Percentiles rank a stretch among this genome's conserved stretches.
phyloP scores from a whole-genome alignment of 2,888 invertebrate species.

The Erannis defoliaria region DNA sequence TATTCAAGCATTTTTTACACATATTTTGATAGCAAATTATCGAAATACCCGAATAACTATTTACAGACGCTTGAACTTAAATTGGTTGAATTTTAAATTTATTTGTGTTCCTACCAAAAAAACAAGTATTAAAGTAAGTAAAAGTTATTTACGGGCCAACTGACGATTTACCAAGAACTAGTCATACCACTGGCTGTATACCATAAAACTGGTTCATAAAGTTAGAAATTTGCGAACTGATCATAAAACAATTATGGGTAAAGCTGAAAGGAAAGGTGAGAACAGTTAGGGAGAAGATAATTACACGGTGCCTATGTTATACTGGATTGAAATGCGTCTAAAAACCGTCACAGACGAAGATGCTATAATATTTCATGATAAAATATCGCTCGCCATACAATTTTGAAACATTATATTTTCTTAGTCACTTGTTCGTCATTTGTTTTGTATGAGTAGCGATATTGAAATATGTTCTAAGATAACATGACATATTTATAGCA shows the following conservation, averaged over 20 bases:
- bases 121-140: conserved; percentile 6
- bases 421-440: too few species aligned
- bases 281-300: conserved; percentile 8
- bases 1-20: too few species aligned
- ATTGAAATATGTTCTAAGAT: too few species aligned
- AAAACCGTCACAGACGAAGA: too few species aligned
- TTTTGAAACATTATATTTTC: too few species aligned
- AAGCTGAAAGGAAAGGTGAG: conserved; percentile 17
- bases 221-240: conserved; percentile 29
- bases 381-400: too few species aligned
- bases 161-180: conserved; percentile 18
- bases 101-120: background rate
- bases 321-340: background rate
- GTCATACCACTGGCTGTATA: conserved; percentile 7
- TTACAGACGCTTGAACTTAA: background rate
- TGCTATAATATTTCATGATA: too few species aligned
- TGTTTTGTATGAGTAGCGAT: too few species aligned
- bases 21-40: too few species aligned
- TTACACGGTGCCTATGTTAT: background rate
- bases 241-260: conserved; percentile 23
- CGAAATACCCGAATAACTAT: background rate
- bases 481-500: too few species aligned
- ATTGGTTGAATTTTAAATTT: conserved; percentile 1
- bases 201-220: conserved; percentile 32
- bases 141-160: conserved; percentile 22